A percentile compares a stretch with the other conserved stretches of the same genome.
phyloP scores from a whole-genome alignment of 2,888 invertebrate species.

The Odontothrips loti region DNA sequence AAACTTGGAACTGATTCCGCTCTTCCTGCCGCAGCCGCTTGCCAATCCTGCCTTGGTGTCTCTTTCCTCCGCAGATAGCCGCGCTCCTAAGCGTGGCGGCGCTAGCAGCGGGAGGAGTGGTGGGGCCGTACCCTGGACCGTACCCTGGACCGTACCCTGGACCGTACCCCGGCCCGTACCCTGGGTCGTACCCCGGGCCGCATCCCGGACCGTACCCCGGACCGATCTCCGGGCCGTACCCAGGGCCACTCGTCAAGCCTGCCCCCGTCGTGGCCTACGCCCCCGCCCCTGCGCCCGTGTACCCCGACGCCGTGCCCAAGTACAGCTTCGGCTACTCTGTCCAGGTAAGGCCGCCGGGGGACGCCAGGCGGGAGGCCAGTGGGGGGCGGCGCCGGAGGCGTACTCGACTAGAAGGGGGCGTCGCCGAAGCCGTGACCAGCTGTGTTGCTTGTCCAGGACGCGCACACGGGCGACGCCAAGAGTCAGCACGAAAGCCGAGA shows the following conservation, averaged over 20 bases:
- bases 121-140: not conserved
- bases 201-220: conserved; percentile 33
- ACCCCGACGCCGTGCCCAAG: conserved; percentile 53
- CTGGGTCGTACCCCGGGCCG: not conserved
- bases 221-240: conserved; percentile 31
- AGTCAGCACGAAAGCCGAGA: conserved; percentile 53
- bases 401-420: not conserved
- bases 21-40: too few relatives aligned
- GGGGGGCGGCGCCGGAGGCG: not conserved
- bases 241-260: conserved; percentile 31
- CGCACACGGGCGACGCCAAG: conserved; percentile 54
- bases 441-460: conserved; percentile 45
- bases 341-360: conserved; percentile 35
- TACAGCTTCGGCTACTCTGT: conserved; percentile 55
- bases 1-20: too few relatives aligned
- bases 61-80: not conserved
- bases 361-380: not conserved
- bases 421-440: conserved; percentile 13
- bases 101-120: not conserved
- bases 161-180: not conserved
- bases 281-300: conserved; percentile 39
- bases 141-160: conserved; percentile 33
- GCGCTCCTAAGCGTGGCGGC: not conserved
- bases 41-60: too few relatives aligned
- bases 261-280: conserved; percentile 39